A percentile compares a stretch with the other conserved stretches of the same genome.
Conservation (phyloP, 2,113 vertebrate species). For the Poeciliopsis occidentalis region DNA sequence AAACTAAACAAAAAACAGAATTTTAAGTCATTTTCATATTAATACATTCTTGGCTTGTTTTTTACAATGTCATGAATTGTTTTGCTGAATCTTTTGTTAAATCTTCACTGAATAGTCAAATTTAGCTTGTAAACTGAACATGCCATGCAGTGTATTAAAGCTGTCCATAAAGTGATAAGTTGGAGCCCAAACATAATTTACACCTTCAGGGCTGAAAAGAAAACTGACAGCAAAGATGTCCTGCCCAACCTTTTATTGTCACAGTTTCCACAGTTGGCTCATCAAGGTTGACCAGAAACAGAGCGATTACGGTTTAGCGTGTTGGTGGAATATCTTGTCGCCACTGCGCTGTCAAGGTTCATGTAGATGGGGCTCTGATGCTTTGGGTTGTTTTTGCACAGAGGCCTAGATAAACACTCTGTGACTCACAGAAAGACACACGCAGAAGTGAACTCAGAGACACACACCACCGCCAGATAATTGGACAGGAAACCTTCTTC, state of each 20-base stretch:
- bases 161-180: not conserved
- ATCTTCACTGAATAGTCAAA: not conserved
- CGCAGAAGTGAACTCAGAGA: slow-evolving; percentile 11
- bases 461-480: slow-evolving; percentile 50
- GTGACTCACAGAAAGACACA: slow-evolving; percentile 22
- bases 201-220: slow-evolving; percentile 12
- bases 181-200: slow-evolving; percentile 13
- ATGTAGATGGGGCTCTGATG: slow-evolving; percentile 30
- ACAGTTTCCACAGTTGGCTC: slow-evolving; percentile 24
- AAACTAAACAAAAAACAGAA: not conserved
- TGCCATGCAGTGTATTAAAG: not conserved
- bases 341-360: slow-evolving; percentile 20
- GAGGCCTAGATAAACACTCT: slow-evolving; percentile 23
- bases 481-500: slow-evolving; percentile 64
- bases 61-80: too few species aligned
- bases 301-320: slow-evolving; percentile 31
- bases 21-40: not conserved
- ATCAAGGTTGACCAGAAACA: slow-evolving; percentile 27
- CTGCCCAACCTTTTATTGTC: slow-evolving; percentile 16
- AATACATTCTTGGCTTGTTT: too few species aligned
- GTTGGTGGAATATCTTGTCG: slow-evolving; percentile 23
- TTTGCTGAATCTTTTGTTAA: too few species aligned
- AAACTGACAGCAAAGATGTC: slow-evolving; percentile 16
- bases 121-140: slow-evolving; percentile 7
- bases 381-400: slow-evolving; percentile 34